Conservation (phyloP, 2,888 invertebrate species). For the Rotaria magnacalcarata region DNA sequence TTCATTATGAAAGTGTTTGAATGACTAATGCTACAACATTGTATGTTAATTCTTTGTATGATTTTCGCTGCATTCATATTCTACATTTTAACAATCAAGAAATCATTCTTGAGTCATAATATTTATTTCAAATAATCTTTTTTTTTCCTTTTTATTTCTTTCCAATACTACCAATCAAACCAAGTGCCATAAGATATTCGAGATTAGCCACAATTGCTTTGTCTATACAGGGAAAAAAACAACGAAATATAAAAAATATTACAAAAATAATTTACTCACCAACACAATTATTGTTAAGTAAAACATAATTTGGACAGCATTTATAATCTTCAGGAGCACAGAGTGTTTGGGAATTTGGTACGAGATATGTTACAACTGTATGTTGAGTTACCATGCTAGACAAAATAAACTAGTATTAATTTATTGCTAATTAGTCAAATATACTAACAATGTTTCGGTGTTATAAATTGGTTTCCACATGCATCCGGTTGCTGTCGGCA, state of each 20-base stretch:
- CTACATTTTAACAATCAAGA: too few relatives aligned
- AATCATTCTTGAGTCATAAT: neutral
- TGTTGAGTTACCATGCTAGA: constrained; percentile 8
- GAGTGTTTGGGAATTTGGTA: neutral
- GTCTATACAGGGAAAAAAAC: neutral
- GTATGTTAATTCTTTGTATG: too few relatives aligned
- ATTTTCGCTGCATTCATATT: too few relatives aligned
- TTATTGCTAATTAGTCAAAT: neutral
- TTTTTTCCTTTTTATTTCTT: neutral
- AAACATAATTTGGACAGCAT: constrained; percentile 1
- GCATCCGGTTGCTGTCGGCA: neutral
- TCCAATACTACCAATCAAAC: constrained; percentile 5
- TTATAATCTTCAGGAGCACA: constrained; percentile 18
- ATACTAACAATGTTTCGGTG: neutral
- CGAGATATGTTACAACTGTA: constrained; percentile 10
- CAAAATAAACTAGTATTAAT: neutral
- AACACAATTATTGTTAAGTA: constrained; percentile 1
- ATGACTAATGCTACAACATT: too few relatives aligned
- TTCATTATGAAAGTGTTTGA: too few relatives aligned
- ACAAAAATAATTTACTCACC: neutral
- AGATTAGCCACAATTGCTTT: neutral
- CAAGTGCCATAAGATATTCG: neutral
- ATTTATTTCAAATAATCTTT: neutral
- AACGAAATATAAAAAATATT: neutral
- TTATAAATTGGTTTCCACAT: neutral